These are phyloP conservation scores for Polydrusus pterygomalis DNA, from an alignment of 2,888 invertebrate species.

Conservation along the genomic window DNA sequence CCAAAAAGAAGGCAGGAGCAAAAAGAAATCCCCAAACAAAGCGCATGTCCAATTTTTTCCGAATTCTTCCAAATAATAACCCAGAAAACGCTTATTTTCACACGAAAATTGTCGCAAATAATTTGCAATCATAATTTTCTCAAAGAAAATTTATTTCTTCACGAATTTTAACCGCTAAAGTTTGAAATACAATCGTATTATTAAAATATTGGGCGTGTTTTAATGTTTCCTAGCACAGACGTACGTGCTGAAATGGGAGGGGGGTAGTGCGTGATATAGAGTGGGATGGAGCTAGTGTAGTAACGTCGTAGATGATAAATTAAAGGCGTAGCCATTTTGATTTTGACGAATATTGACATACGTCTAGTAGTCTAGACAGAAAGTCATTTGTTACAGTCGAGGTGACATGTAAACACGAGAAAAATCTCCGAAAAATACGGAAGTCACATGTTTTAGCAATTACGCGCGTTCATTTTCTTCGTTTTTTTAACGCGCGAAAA, in stretches of 20 bases:
- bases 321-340: constrained; percentile 83
- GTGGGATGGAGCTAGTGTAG: constrained; percentile 55
- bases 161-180: constrained; percentile 42
- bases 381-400: constrained; percentile 73
- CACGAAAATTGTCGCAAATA: background rate
- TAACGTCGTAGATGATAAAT: constrained; percentile 64
- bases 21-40: constrained; percentile 47
- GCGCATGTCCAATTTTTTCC: constrained; percentile 49
- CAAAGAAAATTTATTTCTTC: constrained; percentile 28
- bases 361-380: constrained; percentile 73
- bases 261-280: constrained; percentile 6
- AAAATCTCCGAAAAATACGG: constrained; percentile 62
- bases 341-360: constrained; percentile 85
- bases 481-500: constrained; percentile 36
- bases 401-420: constrained; percentile 73
- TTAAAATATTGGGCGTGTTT: constrained; percentile 57
- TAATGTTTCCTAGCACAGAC: constrained; percentile 24
- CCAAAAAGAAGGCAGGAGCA: constrained; percentile 38
- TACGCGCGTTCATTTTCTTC: constrained; percentile 57
- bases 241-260: background rate
- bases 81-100: background rate
- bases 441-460: constrained; percentile 67
- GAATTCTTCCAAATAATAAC: constrained; percentile 20
- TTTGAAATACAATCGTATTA: constrained; percentile 53
- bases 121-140: constrained; percentile 3